Percentiles rank a stretch among this genome's conserved stretches.
phyloP scores from a whole-genome alignment of 1,140 invertebrate species.

The Brachionus koreanus region DNA sequence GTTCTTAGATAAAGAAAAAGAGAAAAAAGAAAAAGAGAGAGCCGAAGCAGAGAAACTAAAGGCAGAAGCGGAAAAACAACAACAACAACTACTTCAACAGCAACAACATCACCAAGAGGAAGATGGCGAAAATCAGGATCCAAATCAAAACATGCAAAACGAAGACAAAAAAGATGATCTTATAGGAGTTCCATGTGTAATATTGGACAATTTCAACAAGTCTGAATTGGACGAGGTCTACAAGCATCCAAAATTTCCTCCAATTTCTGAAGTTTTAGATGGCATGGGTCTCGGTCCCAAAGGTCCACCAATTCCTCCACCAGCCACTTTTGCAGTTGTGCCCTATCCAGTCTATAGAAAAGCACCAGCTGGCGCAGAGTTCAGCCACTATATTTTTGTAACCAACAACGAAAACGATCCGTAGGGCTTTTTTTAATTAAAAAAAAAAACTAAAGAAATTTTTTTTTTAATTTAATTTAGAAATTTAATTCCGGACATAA shows the following conservation, averaged over 20 bases:
- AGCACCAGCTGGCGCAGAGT: conserved; percentile 49
- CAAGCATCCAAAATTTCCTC: conserved; percentile 34
- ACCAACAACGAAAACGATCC: conserved; percentile 49
- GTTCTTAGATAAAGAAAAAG: conserved; percentile 23
- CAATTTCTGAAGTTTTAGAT: conserved; percentile 53
- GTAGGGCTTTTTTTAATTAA: conserved; percentile 35
- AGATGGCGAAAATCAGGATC: background rate
- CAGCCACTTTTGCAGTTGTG: conserved; percentile 55
- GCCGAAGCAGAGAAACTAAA: conserved; percentile 25
- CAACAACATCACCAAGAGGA: background rate
- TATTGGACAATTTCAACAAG: conserved; percentile 35
- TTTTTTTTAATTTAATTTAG: conserved; percentile 45
- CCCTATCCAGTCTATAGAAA: conserved; percentile 57
- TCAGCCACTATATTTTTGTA: conserved; percentile 55
- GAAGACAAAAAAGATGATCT: background rate
- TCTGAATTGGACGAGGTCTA: conserved; percentile 5
- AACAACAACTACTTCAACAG: background rate
- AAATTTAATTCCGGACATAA: conserved; percentile 53
- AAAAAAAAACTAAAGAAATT: background rate
- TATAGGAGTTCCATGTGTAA: conserved; percentile 19
- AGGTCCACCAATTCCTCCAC: conserved; percentile 58
- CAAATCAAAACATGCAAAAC: background rate
- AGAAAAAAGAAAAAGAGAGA: conserved; percentile 17
- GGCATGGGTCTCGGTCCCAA: conserved; percentile 56
- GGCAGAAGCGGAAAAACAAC: background rate